Evolutionary conservation across 2,113 vertebrate species (phyloP).

Genomic region (Phodopus roborovskii): DNA sequence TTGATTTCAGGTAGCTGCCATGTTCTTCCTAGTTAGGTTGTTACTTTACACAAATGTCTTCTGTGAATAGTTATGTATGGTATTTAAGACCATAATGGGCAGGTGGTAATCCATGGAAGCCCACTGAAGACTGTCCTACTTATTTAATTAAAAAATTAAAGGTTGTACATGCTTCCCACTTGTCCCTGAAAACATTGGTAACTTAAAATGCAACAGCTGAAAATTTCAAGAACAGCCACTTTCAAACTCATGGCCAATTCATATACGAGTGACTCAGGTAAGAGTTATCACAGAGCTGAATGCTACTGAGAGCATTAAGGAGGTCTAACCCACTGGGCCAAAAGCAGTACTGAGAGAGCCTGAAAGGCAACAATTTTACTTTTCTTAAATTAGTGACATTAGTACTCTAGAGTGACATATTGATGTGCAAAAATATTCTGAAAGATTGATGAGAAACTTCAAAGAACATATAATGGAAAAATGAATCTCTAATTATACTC

Average conservation of each 20-base stretch:
- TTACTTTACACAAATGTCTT: background rate
- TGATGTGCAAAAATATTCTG: slow-evolving; percentile 45
- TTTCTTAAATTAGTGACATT: background rate
- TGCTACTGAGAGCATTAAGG: background rate
- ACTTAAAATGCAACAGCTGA: background rate
- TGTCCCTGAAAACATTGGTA: background rate
- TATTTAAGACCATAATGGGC: background rate
- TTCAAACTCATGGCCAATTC: slow-evolving; percentile 48
- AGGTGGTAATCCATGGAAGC: background rate
- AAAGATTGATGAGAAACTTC: slow-evolving; percentile 74
- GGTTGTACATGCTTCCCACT: background rate
- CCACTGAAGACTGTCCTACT: background rate
- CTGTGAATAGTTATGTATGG: background rate
- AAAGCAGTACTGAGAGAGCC: background rate
- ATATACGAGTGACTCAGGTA: background rate
- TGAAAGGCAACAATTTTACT: slow-evolving; percentile 1
- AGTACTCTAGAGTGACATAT: slow-evolving; percentile 53
- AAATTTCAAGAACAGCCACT: background rate
- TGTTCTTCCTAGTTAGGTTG: background rate
- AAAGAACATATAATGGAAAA: slow-evolving; percentile 58
- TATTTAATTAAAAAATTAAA: background rate
- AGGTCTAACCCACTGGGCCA: background rate
- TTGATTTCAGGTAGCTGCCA: background rate
- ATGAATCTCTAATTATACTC: slow-evolving; percentile 20
- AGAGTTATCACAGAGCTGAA: slow-evolving; percentile 4